Evolutionary conservation across 1,140 invertebrate species (phyloP).

Genomic region (Paralvinella palmiformis): DNA sequence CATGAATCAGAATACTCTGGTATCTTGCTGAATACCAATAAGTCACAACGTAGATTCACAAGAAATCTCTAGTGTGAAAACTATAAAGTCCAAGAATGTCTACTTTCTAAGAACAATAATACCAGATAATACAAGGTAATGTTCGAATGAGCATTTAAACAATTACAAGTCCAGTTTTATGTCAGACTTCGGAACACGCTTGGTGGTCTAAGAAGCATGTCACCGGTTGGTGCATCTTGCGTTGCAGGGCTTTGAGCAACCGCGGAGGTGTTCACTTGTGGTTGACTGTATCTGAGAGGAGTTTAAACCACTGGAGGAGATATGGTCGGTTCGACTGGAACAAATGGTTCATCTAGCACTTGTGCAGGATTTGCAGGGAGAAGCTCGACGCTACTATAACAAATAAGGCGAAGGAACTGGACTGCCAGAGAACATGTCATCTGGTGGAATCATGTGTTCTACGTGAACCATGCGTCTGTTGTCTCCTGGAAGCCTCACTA

Average conservation of each 20-base stretch:
- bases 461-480: not conserved
- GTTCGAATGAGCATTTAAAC: not conserved
- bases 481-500: slow-evolving; percentile 3
- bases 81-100: no score
- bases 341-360: not conserved
- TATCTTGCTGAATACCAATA: no score
- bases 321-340: slow-evolving; percentile 4
- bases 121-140: no score
- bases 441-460: slow-evolving; percentile 3
- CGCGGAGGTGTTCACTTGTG: not conserved
- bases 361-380: not conserved
- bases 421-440: not conserved
- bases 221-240: not conserved
- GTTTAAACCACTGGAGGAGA: not conserved
- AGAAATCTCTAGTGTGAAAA: slow-evolving; percentile 7
- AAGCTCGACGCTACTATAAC: no score
- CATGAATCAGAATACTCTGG: no score
- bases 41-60: no score
- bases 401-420: not conserved
- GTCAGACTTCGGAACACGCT: not conserved
- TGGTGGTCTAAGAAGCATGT: not conserved
- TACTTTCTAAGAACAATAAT: not conserved
- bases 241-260: not conserved
- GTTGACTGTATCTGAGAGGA: no score
- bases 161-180: slow-evolving; percentile 4